Conservation (phyloP, 2,113 vertebrate genomes). For the Protobothrops mucrosquamatus region DNA sequence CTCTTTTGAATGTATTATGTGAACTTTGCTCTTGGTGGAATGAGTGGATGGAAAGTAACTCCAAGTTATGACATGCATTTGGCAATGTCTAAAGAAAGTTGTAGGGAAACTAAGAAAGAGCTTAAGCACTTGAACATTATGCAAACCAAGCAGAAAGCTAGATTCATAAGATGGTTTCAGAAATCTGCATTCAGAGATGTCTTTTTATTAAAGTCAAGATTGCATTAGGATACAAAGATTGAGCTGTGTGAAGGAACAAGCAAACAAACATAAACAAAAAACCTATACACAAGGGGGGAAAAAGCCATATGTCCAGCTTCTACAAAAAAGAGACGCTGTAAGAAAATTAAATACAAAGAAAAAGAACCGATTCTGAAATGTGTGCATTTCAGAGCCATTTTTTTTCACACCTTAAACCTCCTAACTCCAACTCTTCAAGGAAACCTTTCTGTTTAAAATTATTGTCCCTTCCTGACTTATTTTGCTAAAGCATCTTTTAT, state of each 20-base stretch:
- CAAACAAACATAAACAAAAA: background rate
- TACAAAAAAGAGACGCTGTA: background rate
- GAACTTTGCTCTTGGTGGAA: background rate
- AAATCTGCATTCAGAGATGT: slow-evolving; percentile 13
- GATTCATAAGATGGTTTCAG: background rate
- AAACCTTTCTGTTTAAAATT: background rate
- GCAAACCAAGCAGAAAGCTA: background rate
- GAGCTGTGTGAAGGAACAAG: slow-evolving; percentile 23
- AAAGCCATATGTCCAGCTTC: background rate
- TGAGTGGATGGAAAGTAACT: background rate
- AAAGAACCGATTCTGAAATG: background rate
- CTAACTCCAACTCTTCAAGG: background rate
- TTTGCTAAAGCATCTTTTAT: background rate
- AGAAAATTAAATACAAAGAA: background rate
- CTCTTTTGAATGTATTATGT: background rate
- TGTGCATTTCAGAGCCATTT: background rate
- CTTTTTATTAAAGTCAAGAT: background rate
- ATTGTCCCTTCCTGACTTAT: background rate
- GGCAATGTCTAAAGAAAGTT: background rate
- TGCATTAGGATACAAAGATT: background rate
- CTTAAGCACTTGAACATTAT: background rate
- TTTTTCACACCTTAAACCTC: background rate
- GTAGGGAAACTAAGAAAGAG: background rate
- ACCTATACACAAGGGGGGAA: background rate
- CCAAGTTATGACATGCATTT: background rate